Conservation (phyloP, 2,113 vertebrate genomes). For the Mionectes macconnelli region DNA sequence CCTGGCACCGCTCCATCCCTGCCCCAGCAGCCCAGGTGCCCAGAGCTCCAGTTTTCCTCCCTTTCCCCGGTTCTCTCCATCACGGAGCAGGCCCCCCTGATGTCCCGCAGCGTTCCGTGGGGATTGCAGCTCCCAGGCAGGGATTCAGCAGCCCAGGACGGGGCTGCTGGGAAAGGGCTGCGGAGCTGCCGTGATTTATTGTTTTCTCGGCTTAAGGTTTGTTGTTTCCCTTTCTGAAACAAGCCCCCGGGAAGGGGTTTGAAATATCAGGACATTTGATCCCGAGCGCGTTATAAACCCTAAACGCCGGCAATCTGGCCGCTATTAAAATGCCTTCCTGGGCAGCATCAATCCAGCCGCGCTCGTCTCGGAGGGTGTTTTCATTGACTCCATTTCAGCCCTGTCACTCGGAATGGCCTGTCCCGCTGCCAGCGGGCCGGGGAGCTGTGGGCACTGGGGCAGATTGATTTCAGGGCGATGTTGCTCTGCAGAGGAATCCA, state of each 20-base stretch:
- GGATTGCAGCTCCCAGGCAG: background rate
- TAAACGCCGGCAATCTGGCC: background rate
- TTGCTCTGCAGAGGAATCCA: conserved; percentile 28
- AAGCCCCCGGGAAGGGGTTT: background rate
- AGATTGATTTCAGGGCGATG: conserved; percentile 15
- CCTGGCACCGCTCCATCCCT: background rate
- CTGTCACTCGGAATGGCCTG: background rate
- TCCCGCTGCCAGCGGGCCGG: conserved; percentile 23
- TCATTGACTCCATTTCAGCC: conserved; percentile 35
- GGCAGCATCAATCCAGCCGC: conserved; percentile 18
- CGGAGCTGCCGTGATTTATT: background rate
- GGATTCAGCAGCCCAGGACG: background rate
- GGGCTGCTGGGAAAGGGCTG: background rate
- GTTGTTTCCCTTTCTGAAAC: background rate
- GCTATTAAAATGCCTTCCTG: conserved; percentile 45
- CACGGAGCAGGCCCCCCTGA: background rate
- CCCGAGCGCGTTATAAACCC: background rate
- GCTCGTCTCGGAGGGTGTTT: conserved; percentile 2
- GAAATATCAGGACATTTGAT: conserved; percentile 17
- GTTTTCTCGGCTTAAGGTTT: background rate
- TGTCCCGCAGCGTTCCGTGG: background rate
- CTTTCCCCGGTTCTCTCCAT: background rate
- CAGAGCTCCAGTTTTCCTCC: background rate
- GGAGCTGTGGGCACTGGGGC: conserved; percentile 18
- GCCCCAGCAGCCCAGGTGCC: background rate